phyloP scores from a whole-genome alignment of 2,888 invertebrate genomes.

The Drosophila siamana region DNA sequence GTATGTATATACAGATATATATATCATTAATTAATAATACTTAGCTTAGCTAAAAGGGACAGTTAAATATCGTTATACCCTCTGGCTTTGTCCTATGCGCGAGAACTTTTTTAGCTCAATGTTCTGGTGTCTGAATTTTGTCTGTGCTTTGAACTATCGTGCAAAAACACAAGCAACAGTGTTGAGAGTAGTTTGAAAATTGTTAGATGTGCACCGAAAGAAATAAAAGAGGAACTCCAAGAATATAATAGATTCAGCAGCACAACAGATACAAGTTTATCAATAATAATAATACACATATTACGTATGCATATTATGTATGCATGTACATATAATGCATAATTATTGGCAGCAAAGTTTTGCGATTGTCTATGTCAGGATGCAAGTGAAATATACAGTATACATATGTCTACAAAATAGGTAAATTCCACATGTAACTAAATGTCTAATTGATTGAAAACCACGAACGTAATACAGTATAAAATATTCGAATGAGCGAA shows the following conservation, averaged over 20 bases:
- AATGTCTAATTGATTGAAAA: no score
- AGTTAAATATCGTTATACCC: conserved; percentile 38
- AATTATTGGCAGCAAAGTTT: neutral
- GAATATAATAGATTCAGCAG: conserved; percentile 26
- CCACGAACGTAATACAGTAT: neutral
- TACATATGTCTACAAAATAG: no score
- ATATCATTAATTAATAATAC: conserved; percentile 24
- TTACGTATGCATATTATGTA: conserved; percentile 10
- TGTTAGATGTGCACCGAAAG: conserved; percentile 64
- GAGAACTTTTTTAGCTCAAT: conserved; percentile 45
- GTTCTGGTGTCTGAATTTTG: conserved; percentile 46
- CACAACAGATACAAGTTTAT: conserved; percentile 36
- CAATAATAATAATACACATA: conserved; percentile 6
- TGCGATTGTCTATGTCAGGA: conserved; percentile 3
- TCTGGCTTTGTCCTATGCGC: conserved; percentile 38
- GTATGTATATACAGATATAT: conserved; percentile 20
- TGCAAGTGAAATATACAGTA: neutral
- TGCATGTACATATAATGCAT: neutral
- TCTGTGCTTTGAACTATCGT: conserved; percentile 42
- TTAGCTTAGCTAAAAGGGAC: conserved; percentile 28
- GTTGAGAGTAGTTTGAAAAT: conserved; percentile 58
- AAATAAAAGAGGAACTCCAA: conserved; percentile 5
- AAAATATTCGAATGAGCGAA: neutral
- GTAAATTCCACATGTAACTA: no score
- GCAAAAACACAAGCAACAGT: conserved; percentile 19